A percentile compares a stretch with the other conserved stretches of the same genome.
Conservation (phyloP, 2,113 vertebrate genomes). For the Gymnobelideus leadbeateri region DNA sequence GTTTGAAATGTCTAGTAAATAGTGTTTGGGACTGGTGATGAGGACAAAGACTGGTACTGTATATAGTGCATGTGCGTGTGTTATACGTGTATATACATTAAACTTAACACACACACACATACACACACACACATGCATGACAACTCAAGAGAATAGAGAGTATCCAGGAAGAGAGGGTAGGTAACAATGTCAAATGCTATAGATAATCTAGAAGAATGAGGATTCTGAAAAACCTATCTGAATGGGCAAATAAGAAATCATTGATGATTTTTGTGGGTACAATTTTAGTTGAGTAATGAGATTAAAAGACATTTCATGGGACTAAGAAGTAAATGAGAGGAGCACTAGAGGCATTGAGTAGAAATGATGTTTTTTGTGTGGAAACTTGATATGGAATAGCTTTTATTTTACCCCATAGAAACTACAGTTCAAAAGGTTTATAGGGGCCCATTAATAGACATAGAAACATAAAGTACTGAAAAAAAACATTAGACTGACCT, state of each 20-base stretch:
- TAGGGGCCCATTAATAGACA: not conserved
- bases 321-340: constrained; percentile 25
- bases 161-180: not conserved
- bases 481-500: not conserved
- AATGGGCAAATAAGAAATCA: constrained; percentile 25
- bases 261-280: constrained; percentile 22
- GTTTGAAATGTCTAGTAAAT: not conserved
- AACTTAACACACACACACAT: no score
- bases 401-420: not conserved
- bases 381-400: not conserved
- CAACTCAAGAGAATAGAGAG: not conserved
- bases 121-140: not conserved
- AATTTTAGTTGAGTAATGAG: constrained; percentile 8
- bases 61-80: not conserved
- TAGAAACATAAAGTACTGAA: not conserved
- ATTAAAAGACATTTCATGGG: constrained; percentile 22
- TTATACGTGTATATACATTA: no score
- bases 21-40: not conserved
- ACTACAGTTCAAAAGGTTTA: not conserved
- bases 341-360: not conserved
- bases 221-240: not conserved
- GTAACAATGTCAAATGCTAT: not conserved
- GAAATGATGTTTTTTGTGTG: not conserved
- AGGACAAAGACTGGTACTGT: not conserved
- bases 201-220: not conserved